Percentiles rank a stretch among this genome's conserved stretches.
phyloP scores from a whole-genome alignment of 2,888 invertebrate genomes.

The Nomada lathburiana region DNA sequence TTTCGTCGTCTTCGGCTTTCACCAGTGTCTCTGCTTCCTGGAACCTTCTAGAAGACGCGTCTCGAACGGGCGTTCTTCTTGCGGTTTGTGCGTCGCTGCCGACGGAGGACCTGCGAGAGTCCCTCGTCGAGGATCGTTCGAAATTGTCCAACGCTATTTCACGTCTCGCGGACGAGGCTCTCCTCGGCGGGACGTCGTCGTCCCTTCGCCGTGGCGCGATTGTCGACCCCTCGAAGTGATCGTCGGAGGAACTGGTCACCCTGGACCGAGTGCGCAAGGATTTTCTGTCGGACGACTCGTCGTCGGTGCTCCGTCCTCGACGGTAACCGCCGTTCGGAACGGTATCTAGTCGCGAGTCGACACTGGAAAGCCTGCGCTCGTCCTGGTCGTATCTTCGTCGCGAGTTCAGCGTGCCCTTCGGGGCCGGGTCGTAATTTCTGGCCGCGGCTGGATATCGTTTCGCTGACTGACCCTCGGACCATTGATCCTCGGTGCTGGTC shows the following conservation, averaged over 20 bases:
- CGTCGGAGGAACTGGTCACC: conserved; percentile 80
- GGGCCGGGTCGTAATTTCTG: conserved; percentile 71
- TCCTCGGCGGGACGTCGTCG: conserved; percentile 28
- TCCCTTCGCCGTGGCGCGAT: conserved; percentile 43
- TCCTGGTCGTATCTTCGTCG: conserved; percentile 67
- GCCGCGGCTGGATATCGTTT: conserved; percentile 71
- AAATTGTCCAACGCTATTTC: conserved; percentile 49
- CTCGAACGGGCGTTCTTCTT: conserved; percentile 61
- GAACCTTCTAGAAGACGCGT: conserved; percentile 38
- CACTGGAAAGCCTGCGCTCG: conserved; percentile 53
- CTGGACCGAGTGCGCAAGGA: conserved; percentile 66
- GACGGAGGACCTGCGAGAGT: conserved; percentile 62
- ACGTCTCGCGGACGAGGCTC: conserved; percentile 58
- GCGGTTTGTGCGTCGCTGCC: conserved; percentile 62
- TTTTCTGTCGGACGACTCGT: conserved; percentile 74
- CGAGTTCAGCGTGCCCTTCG: conserved; percentile 62
- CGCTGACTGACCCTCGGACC: conserved; percentile 74
- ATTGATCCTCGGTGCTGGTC: conserved; percentile 75
- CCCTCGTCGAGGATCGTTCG: conserved; percentile 59
- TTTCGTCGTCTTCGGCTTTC: background rate
- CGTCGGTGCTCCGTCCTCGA: conserved; percentile 77
- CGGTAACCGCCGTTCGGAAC: conserved; percentile 59
- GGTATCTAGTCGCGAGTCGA: conserved; percentile 58
- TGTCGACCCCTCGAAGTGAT: conserved; percentile 70
- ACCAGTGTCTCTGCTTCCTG: conserved; percentile 17